phyloP scores from a whole-genome alignment of 1,140 invertebrate genomes.

The Drosophila seguyi region DNA sequence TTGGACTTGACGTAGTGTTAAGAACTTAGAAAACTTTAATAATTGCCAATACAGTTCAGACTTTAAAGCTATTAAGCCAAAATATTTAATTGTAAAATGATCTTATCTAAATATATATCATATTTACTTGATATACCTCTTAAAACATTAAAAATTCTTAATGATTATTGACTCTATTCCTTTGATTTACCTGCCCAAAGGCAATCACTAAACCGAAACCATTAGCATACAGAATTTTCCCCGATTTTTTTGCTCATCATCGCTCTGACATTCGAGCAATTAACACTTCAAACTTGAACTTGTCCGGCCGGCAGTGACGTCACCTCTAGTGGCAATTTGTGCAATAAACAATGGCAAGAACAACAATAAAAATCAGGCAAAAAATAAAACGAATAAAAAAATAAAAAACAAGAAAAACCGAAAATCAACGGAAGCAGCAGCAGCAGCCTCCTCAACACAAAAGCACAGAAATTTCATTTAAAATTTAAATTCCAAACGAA shows the following conservation, averaged over 20 bases:
- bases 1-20: not conserved
- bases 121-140: not conserved
- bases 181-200: not conserved
- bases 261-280: constrained; percentile 50
- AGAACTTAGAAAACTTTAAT: not conserved
- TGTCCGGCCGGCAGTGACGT: constrained; percentile 57
- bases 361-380: constrained; percentile 71
- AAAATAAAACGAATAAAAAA: constrained; percentile 11
- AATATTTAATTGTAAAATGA: not conserved
- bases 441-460: constrained; percentile 39
- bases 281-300: constrained; percentile 73
- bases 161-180: not conserved
- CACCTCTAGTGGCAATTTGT: constrained; percentile 53
- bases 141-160: not conserved
- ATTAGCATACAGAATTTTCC: constrained; percentile 16
- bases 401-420: constrained; percentile 44
- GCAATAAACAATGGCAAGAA: constrained; percentile 70
- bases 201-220: not conserved
- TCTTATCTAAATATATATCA: not conserved
- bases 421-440: constrained; percentile 58
- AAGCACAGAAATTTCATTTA: constrained; percentile 47
- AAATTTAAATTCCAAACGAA: constrained; percentile 64
- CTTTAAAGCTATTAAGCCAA: not conserved
- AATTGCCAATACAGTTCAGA: no score
- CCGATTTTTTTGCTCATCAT: constrained; percentile 52